A percentile compares a stretch with the other conserved stretches of the same genome.
Conservation (phyloP, 2,113 vertebrate species). For the cattle (Bos taurus) region DNA sequence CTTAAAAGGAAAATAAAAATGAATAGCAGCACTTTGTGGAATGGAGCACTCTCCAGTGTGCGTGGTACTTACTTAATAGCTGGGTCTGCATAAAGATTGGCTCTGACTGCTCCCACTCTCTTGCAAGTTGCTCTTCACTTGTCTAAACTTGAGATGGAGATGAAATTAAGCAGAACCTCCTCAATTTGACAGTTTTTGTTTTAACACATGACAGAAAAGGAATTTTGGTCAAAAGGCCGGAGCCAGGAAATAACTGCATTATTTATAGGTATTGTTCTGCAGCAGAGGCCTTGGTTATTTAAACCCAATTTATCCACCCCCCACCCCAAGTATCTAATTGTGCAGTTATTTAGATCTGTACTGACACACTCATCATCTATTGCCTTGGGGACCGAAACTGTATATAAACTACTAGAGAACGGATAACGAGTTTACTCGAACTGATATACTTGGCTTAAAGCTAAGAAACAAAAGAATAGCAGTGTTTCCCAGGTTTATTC, state of each 20-base stretch:
- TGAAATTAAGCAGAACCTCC: constrained; percentile 66
- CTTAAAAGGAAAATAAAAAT: constrained; percentile 38
- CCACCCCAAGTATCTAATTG: constrained; percentile 21
- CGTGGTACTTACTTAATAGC: neutral
- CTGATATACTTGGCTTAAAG: constrained; percentile 21
- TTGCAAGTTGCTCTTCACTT: constrained; percentile 9
- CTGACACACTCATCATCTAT: constrained; percentile 39
- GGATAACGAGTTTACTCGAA: constrained; percentile 19
- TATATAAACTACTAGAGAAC: constrained; percentile 39
- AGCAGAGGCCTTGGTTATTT: constrained; percentile 15
- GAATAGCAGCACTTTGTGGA: neutral
- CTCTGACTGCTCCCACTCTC: neutral
- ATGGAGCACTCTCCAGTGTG: neutral
- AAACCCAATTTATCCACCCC: constrained; percentile 39
- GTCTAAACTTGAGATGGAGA: constrained; percentile 52
- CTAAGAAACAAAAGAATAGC: constrained; percentile 39
- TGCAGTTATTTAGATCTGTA: constrained; percentile 50
- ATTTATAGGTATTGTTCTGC: constrained; percentile 51
- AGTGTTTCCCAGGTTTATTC: neutral
- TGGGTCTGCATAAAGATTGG: neutral
- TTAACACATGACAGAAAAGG: constrained; percentile 62
- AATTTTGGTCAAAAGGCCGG: constrained; percentile 52
- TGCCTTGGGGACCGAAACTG: constrained; percentile 36
- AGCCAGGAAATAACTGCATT: constrained; percentile 44
- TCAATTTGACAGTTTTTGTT: constrained; percentile 58